Evolutionary conservation across 2,888 invertebrate species (phyloP), one percentile per base, ranked within the genome.

Genomic region (Patella ulyssiponensis): DNA sequence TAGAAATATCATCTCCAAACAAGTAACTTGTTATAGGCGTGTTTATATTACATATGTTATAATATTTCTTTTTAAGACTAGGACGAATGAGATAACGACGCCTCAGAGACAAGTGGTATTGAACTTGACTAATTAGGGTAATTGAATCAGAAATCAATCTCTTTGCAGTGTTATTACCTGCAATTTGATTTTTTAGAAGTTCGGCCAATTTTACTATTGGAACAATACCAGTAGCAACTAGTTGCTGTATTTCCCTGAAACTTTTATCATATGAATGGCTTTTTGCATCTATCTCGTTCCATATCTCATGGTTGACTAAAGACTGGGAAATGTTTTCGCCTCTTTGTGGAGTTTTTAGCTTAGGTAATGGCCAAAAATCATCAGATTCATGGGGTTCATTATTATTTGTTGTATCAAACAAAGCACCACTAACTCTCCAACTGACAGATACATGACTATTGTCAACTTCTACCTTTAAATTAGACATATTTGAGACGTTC

Each of bases 1-100:
- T 56, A 56, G 56, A 56, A 56, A 56, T 56, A 56, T 56, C 56
- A 56, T 56, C 56, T n/a, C 56, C 56, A 56, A 56, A 56, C n/a
- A 56, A 56, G 7, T 3, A 56, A 14, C 56, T 56, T 56, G 56
- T 56, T 17, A 56, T 56, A 14, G 56, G 56, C 3, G 56, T 56
- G 7, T 56, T n/a, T 17, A 56, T 56, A 56, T 56, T 56, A 56
- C 56, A 56, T 17, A 56, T 14, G 0, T 56, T 56, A 17, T 3
- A 56, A 56, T 56, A 56, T 56, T 56, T 56, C 56, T 56, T 56
- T 56, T 56, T 56, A 56, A 56, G 56, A 56, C n/a, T 14, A 17
- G 56, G 56, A 56, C 56, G 56, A 56, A 56, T 56, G 14, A 56
- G n/a, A 56, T 56, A 56, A 17, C 11, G 14, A 17, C 56, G 56